These are phyloP conservation scores for Equus quagga DNA, from an alignment of 2,113 vertebrate genomes.

Conservation along the genomic window DNA sequence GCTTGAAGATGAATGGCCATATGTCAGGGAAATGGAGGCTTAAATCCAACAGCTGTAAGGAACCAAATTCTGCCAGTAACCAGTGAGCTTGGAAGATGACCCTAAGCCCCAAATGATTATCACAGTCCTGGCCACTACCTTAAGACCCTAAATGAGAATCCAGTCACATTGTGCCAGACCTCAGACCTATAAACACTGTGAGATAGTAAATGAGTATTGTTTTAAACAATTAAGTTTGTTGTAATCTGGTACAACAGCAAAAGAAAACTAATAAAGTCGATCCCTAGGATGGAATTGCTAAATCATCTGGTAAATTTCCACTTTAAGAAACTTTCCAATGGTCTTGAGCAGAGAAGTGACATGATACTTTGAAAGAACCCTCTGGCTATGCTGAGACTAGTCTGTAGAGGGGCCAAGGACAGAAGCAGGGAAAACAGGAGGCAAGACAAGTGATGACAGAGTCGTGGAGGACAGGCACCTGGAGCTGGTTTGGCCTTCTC, in stretches of 20 bases:
- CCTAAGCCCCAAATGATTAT: background rate
- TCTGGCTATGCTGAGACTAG: background rate
- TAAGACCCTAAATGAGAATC: background rate
- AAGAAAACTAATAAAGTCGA: background rate
- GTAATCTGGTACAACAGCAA: background rate
- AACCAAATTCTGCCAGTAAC: background rate
- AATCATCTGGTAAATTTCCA: background rate
- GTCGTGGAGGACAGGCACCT: background rate
- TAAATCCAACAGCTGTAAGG: background rate
- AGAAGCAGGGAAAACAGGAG: background rate
- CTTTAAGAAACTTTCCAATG: background rate
- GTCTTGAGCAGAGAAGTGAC: background rate
- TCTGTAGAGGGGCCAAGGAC: background rate
- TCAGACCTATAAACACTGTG: background rate
- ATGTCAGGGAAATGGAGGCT: background rate
- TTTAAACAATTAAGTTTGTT: background rate
- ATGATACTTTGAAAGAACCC: background rate
- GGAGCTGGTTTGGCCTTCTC: background rate
- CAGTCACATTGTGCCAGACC: background rate
- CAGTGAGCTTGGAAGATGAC: background rate
- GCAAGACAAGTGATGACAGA: no score
- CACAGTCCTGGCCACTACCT: background rate
- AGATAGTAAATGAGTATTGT: background rate
- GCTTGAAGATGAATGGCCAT: background rate
- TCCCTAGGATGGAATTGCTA: background rate